Conservation (phyloP, 2,888 invertebrate species). For the Caenorhabditis panamensis region DNA sequence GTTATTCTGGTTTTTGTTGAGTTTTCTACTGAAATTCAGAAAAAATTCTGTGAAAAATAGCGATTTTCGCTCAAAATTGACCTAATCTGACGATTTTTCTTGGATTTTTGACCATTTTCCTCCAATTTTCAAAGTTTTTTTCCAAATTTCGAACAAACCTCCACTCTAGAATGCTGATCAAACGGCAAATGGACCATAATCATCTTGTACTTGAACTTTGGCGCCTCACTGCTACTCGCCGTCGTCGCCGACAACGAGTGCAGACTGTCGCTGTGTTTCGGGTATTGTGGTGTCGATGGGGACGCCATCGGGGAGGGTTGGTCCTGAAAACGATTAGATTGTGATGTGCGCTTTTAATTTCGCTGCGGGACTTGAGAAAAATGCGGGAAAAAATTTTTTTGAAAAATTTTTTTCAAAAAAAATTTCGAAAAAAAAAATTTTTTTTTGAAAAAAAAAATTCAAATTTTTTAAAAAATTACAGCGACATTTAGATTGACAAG, state of each 20-base stretch:
- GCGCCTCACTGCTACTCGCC: constrained; percentile 36
- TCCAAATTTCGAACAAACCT: constrained; percentile 68
- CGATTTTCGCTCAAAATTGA: no score
- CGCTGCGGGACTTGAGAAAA: no score
- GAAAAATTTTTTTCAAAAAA: no score
- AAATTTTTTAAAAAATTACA: no score
- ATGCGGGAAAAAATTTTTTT: no score
- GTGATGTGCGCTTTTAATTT: no score
- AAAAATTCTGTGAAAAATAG: no score
- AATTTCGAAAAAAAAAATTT: no score
- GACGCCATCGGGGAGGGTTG: constrained; percentile 56
- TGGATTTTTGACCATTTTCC: background rate
- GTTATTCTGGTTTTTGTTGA: no score
- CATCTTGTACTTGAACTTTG: constrained; percentile 62
- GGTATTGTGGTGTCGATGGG: constrained; percentile 57
- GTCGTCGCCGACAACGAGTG: constrained; percentile 48
- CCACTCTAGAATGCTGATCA: constrained; percentile 79
- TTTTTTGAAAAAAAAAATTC: no score
- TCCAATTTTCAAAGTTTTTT: background rate
- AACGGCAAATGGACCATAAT: constrained; percentile 80
- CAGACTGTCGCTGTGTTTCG: constrained; percentile 61
- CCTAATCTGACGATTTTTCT: no score
- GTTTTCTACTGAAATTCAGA: background rate
- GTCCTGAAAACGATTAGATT: constrained; percentile 57
- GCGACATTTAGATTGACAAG: no score